These are phyloP conservation scores for Scleropages formosus DNA, from an alignment of 2,797 vertebrate genomes.

Conservation along the genomic window DNA sequence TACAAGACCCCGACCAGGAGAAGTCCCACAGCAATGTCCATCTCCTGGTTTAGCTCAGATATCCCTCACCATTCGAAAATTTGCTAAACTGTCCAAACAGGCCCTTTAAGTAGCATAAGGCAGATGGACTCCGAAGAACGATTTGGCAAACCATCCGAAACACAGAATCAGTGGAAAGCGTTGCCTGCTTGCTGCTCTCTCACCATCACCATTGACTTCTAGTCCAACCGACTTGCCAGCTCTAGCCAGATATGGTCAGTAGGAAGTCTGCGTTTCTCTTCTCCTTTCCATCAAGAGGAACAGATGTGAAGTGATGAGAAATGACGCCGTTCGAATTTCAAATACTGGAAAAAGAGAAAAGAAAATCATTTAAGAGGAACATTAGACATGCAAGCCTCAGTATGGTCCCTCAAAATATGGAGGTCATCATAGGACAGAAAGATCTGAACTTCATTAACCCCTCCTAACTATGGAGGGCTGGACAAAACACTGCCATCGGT, in stretches of 20 bases:
- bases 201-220: background rate
- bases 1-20: conserved; percentile 32
- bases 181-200: background rate
- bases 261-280: conserved; percentile 15
- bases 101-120: background rate
- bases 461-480: background rate
- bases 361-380: conserved; percentile 7
- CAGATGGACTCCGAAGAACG: no score
- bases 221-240: background rate
- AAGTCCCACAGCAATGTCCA: background rate
- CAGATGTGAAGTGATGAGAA: background rate
- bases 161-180: background rate
- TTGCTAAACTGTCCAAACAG: background rate
- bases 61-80: background rate
- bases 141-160: background rate
- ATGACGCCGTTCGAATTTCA: background rate
- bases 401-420: background rate
- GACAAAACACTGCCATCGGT: conserved; percentile 35
- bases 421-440: background rate
- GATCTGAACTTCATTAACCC: conserved; percentile 13
- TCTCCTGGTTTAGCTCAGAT: background rate
- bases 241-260: background rate
- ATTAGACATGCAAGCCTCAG: background rate
- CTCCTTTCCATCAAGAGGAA: background rate
- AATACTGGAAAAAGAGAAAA: background rate